Evolutionary conservation across 2,888 invertebrate genomes (phyloP).

Genomic region (Biston betularia): DNA sequence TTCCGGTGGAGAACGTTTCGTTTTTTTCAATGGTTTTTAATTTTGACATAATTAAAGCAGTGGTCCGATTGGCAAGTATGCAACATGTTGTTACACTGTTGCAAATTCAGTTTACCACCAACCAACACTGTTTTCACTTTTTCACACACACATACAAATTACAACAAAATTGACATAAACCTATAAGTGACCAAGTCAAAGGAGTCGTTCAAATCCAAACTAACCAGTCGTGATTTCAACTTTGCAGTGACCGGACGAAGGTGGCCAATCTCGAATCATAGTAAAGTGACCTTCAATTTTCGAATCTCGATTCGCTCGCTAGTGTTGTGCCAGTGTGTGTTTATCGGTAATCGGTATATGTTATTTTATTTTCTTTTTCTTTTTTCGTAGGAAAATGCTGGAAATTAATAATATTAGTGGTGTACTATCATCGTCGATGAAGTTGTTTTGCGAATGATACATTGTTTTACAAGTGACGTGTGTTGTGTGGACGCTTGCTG

Average conservation of each 20-base stretch:
- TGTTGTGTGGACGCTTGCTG: constrained; percentile 80
- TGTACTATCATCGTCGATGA: constrained; percentile 83
- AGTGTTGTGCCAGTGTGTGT: constrained; percentile 78
- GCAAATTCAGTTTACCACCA: constrained; percentile 42
- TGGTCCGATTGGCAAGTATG: background rate
- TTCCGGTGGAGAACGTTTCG: too few relatives aligned
- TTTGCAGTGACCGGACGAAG: constrained; percentile 85
- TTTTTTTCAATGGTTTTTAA: background rate
- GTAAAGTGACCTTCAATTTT: constrained; percentile 65
- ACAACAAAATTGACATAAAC: constrained; percentile 68
- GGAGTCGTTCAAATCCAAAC: constrained; percentile 59
- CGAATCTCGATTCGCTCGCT: constrained; percentile 56
- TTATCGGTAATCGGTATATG: constrained; percentile 53
- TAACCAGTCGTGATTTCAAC: constrained; percentile 85
- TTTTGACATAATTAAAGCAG: background rate
- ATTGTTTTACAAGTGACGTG: constrained; percentile 80
- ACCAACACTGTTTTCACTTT: constrained; percentile 42
- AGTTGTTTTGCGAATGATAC: constrained; percentile 86
- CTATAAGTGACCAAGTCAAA: constrained; percentile 69
- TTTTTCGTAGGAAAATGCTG: constrained; percentile 85
- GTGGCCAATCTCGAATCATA: constrained; percentile 81
- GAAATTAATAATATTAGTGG: constrained; percentile 85
- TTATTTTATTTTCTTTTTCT: constrained; percentile 76
- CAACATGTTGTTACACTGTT: constrained; percentile 37
- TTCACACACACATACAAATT: constrained; percentile 61